Evolutionary conservation across 2,888 invertebrate species (phyloP), one percentile per base, ranked within the genome.

Genomic region (Drosophila nigritarsus): DNA sequence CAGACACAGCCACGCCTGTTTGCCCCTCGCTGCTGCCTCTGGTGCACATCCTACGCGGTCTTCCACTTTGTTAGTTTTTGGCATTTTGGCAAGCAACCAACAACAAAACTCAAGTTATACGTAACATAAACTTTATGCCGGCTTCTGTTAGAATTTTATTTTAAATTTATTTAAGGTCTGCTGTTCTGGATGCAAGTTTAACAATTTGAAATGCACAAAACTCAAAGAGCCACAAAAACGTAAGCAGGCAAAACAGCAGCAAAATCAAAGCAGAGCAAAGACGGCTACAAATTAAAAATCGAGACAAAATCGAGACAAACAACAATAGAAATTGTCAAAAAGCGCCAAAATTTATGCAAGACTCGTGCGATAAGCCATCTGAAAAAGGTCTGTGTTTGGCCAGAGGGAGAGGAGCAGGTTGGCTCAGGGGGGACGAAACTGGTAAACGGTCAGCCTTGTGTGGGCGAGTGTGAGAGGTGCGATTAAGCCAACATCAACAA

Each of bases 11-110:
- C 77, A 73, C 73, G 77, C 71, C 67, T 66, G 59, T 55, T n/a
- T 34, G 29, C 58, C 42, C 40, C 20, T 9, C 5, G 8, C 20
- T 29, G 38, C 56, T 40, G 38, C 34, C 30, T 2, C 9, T 60
- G 66, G 40, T 66, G 78, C 73, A 67, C 82, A 72, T 81, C 82
- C 82, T 82, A 82, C 78, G 73, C 80, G 75, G 81, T 80, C 83
- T 82, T 82, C 80, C 80, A 82, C 81, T 74, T 80, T 82, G 83
- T 80, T 83, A 80, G 83, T 83, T 83, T 80, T 73, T 84, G 77
- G 77, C 77, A 76, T 78, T 73, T 87, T 80, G 81, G 89, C 89
- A 87, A 80, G 80, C 77, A 80, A 83, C 80, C 82, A 83, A n/a
- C 50, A 29, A 56, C 55, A 67, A 58, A 72, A 78, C 67, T 76